Evolutionary conservation across 2,888 invertebrate species (phyloP).

Genomic region (Eristalis arbustorum): DNA sequence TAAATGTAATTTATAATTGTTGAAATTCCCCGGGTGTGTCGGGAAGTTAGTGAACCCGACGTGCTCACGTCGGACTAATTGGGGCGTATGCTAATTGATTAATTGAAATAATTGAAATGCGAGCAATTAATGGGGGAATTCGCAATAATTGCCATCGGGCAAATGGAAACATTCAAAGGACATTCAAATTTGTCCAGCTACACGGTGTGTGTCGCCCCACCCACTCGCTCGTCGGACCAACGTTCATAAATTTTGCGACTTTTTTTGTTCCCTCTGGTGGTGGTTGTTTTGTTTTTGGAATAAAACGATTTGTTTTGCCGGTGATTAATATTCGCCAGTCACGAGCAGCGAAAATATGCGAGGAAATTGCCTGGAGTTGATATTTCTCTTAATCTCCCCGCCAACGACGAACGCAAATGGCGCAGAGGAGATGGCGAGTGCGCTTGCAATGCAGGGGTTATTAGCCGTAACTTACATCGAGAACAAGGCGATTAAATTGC

Average conservation of each 20-base stretch:
- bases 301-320: constrained; percentile 43
- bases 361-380: constrained; percentile 20
- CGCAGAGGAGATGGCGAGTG: not conserved
- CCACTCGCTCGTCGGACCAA: not conserved
- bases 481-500: constrained; percentile 15
- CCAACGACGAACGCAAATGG: constrained; percentile 16
- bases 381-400: constrained; percentile 10
- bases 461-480: not conserved
- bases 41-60: not conserved
- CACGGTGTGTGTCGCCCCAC: not conserved
- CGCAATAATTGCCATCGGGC: not conserved
- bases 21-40: not conserved
- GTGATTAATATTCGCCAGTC: constrained; percentile 46
- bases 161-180: not conserved
- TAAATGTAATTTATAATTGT: not conserved
- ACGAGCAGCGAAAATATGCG: constrained; percentile 41
- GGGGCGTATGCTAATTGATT: not conserved
- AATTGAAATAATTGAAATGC: not conserved
- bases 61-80: not conserved
- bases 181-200: not conserved
- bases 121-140: not conserved
- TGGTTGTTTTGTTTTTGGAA: constrained; percentile 16
- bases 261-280: not conserved
- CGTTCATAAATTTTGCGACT: not conserved
- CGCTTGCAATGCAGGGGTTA: not conserved